These are phyloP conservation scores for Auanema freiburgensis DNA, from an alignment of 2,888 invertebrate species.

Conservation along the genomic window DNA sequence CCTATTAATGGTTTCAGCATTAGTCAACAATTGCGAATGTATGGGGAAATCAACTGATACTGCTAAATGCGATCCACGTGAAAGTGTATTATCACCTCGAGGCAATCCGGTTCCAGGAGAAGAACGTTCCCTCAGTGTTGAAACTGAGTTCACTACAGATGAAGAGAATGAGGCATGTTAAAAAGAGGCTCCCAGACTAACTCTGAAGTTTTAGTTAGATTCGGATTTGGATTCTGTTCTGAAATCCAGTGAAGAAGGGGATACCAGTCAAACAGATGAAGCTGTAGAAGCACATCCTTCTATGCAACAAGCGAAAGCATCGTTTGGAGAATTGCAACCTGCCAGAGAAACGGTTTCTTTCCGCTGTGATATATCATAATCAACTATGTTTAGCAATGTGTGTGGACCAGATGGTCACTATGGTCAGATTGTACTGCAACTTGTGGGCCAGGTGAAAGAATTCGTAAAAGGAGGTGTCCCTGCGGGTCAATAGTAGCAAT, in stretches of 20 bases:
- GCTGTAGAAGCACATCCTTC: slow-evolving; percentile 15
- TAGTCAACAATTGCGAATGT: slow-evolving; percentile 44
- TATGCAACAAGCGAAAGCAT: slow-evolving; percentile 6
- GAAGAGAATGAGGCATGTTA: slow-evolving; percentile 13
- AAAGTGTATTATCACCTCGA: slow-evolving; percentile 2
- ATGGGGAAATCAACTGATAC: slow-evolving; percentile 38
- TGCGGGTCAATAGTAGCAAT: slow-evolving; percentile 31
- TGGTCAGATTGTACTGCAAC: slow-evolving; percentile 47
- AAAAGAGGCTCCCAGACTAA: neutral
- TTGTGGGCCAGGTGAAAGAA: slow-evolving; percentile 42
- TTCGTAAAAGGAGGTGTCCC: slow-evolving; percentile 44
- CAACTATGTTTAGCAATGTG: slow-evolving; percentile 26
- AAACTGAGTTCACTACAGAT: slow-evolving; percentile 16
- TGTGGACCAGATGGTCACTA: slow-evolving; percentile 50
- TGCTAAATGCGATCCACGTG: slow-evolving; percentile 11
- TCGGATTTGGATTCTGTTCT: slow-evolving; percentile 6
- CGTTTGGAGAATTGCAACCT: slow-evolving; percentile 2
- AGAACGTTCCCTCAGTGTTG: slow-evolving; percentile 4
- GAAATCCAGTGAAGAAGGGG: slow-evolving; percentile 4
- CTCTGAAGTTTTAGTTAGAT: neutral
- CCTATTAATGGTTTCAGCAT: slow-evolving; percentile 13
- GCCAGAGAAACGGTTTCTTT: neutral
- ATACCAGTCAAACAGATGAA: slow-evolving; percentile 12
- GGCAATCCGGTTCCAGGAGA: slow-evolving; percentile 14
- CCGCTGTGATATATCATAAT: neutral